Percentiles rank a stretch among this genome's conserved stretches.
phyloP scores from a whole-genome alignment of 2,888 invertebrate species.

The Monopis laevigella region DNA sequence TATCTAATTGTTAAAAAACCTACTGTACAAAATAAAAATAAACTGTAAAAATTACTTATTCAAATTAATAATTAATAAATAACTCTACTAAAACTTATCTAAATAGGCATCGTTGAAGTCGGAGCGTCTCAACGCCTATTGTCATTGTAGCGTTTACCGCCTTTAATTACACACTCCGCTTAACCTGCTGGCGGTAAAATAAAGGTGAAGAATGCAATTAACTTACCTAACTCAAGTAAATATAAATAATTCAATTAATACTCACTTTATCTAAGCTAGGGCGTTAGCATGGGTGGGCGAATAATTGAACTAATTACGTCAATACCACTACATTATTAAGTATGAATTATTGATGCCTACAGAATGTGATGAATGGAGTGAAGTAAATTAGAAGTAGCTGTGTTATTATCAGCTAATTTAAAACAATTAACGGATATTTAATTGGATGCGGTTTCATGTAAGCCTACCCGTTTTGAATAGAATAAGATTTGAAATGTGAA shows the following conservation, averaged over 20 bases:
- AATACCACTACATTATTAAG: slow-evolving; percentile 50
- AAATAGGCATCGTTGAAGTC: no score
- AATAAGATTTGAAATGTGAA: background rate
- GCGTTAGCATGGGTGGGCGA: slow-evolving; percentile 49
- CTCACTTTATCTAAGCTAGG: background rate
- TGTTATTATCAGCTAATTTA: background rate
- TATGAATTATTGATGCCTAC: slow-evolving; percentile 56
- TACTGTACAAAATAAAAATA: no score
- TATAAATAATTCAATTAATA: slow-evolving; percentile 53
- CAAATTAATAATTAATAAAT: background rate
- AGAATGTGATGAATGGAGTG: slow-evolving; percentile 25
- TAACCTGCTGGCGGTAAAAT: slow-evolving; percentile 30
- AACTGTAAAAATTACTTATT: background rate
- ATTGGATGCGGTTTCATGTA: background rate
- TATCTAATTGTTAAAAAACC: no score
- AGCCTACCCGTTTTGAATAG: background rate
- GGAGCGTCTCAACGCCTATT: slow-evolving; percentile 31
- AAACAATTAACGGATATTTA: background rate
- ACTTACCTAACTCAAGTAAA: slow-evolving; percentile 35
- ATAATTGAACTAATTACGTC: slow-evolving; percentile 62
- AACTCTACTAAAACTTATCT: background rate
- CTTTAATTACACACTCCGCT: slow-evolving; percentile 39
- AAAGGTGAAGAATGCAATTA: slow-evolving; percentile 44
- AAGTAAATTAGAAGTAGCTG: slow-evolving; percentile 42
- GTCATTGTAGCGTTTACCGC: slow-evolving; percentile 40